Base-by-base conservation (phyloP, 2,888 invertebrate genomes). In the Cloeon dipterum region DNA sequence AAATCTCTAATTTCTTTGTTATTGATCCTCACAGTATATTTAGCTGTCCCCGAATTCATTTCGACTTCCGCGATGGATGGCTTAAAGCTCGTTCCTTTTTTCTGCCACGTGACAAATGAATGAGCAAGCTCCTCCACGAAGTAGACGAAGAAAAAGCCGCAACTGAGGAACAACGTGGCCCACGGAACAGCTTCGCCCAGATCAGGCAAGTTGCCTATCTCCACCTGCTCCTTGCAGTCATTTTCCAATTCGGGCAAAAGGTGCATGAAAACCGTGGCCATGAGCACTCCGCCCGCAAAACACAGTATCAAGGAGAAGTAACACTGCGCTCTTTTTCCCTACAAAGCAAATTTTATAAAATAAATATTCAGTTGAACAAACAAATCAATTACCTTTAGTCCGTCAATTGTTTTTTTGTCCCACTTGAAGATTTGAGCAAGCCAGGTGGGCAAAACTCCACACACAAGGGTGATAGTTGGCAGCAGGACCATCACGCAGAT, bases 71-170 rank as follows among this genome's bases (percentile, higher is more conserved):
- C 29, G 29, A 29, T 29, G 16, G 29, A 29, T 16, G 29, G 29
- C 14, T 7, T 29, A 29, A 29, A 29, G 16, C 29, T 29, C 7
- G 5, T 8, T n/a, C 29, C 16, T 29, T 29, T 29, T 16, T 13
- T 14, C 29, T 29, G 29, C 29, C 29, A 29, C 16, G 29, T 29
- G 7, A 29, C 29, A 29, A 29, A 29, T n/a, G 29, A 29, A 29
- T 29, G 29, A 11, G 29, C 29, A 16, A 29, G 29, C 29, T 29
- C 29, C 29, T 29, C 29, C 7, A 29, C n/a, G n/a, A 29, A 16
- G 29, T 29, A 29, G 14, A 29, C 29, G 8, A 29, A 29, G 16
- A 29, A 29, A 5, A 29, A 29, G 8, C 29, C 29, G 8, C 7
- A 29, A 29, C 29, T 14, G n/a, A 29, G 16, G 16, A 29, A 29